These are phyloP conservation scores for Baronia brevicornis DNA, from an alignment of 2,888 invertebrate genomes.

Conservation along the genomic window DNA sequence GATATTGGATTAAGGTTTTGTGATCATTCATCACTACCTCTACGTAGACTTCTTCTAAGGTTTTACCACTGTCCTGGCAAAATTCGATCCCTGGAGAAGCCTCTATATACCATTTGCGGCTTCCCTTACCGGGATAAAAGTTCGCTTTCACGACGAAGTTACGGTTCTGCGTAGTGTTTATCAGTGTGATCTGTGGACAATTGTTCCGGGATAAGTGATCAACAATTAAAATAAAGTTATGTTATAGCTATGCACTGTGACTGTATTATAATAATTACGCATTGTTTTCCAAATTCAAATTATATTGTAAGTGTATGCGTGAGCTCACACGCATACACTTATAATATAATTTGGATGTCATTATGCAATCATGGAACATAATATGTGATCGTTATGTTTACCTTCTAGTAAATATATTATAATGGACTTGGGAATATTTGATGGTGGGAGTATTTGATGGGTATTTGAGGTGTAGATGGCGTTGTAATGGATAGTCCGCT, in stretches of 20 bases:
- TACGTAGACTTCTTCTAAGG: constrained; percentile 32
- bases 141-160: constrained; percentile 18
- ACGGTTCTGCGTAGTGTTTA: constrained; percentile 35
- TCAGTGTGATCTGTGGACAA: constrained; percentile 18
- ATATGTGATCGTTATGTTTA: too few species aligned
- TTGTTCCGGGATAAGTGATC: too few species aligned
- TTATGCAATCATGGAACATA: too few species aligned
- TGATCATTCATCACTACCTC: constrained; percentile 32
- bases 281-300: too few species aligned
- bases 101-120: constrained; percentile 28
- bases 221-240: constrained; percentile 9
- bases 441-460: too few species aligned
- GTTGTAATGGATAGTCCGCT: too few species aligned
- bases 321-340: too few species aligned
- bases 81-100: constrained; percentile 29
- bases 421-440: too few species aligned
- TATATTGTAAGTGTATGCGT: constrained; percentile 2
- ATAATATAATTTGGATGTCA: constrained; percentile 4
- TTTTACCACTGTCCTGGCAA: constrained; percentile 31
- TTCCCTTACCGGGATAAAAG: constrained; percentile 19
- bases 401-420: too few species aligned
- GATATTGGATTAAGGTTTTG: constrained; percentile 34
- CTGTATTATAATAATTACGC: background rate
- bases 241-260: too few species aligned
- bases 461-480: too few species aligned